These are phyloP conservation scores for Adelphocoris suturalis DNA, from an alignment of 2,888 invertebrate species.

Conservation along the genomic window DNA sequence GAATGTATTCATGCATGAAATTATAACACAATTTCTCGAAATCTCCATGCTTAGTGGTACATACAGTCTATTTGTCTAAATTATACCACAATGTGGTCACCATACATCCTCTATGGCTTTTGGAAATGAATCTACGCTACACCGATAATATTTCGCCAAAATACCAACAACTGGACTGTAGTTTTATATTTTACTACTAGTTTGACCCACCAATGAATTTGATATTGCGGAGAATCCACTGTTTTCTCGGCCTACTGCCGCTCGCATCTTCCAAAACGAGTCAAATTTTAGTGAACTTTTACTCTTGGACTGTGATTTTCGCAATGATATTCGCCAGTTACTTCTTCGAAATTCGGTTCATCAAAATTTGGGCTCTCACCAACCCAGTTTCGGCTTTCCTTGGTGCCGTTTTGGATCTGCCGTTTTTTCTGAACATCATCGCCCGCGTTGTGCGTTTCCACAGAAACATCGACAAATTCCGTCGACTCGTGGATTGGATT, in stretches of 20 bases:
- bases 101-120: too few relatives aligned
- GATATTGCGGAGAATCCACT: background rate
- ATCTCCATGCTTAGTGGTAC: too few relatives aligned
- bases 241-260: background rate
- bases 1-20: too few relatives aligned
- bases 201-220: background rate
- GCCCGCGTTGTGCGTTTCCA: background rate
- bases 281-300: background rate
- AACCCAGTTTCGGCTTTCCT: conserved; percentile 13
- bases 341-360: background rate
- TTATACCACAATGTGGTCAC: too few relatives aligned
- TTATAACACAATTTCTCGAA: too few relatives aligned
- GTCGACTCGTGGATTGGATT: background rate
- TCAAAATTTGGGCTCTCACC: background rate
- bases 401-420: background rate
- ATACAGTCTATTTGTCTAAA: too few relatives aligned
- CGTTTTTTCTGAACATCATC: background rate
- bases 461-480: background rate
- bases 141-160: too few relatives aligned
- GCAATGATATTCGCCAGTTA: background rate
- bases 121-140: too few relatives aligned
- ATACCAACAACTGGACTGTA: too few relatives aligned
- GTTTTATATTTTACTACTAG: too few relatives aligned
- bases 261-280: background rate
- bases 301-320: background rate